phyloP scores from a whole-genome alignment of 1,140 invertebrate species.

The Homarus americanus region DNA sequence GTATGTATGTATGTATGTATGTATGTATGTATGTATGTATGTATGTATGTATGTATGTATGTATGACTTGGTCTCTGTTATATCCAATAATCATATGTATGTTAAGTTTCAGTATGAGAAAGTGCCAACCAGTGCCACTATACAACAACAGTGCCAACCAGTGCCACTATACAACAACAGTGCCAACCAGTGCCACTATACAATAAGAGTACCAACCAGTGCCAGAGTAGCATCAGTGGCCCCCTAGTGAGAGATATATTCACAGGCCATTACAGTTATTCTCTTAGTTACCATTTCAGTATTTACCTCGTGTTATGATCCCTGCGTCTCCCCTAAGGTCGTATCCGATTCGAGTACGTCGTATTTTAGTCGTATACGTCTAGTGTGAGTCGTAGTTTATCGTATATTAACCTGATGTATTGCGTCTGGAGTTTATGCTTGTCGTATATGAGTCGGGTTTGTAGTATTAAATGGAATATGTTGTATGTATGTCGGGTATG shows the following conservation, averaged over 20 bases:
- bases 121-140: no score
- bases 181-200: not conserved
- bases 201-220: slow-evolving; percentile 11
- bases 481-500: no score
- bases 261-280: slow-evolving; percentile 42
- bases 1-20: slow-evolving; percentile 19
- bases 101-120: no score
- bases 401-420: not conserved
- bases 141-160: not conserved
- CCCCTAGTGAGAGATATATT: slow-evolving; percentile 29
- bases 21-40: not conserved
- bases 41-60: not conserved
- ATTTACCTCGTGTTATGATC: slow-evolving; percentile 18
- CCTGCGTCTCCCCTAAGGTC: no score
- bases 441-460: not conserved
- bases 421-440: not conserved
- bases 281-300: not conserved
- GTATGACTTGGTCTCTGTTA: not conserved
- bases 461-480: not conserved
- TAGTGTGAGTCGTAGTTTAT: no score
- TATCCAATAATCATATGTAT: no score
- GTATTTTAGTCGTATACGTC: not conserved
- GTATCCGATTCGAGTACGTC: not conserved
- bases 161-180: not conserved
- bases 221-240: slow-evolving; percentile 36